Percentiles rank a stretch among this genome's conserved stretches.
Evolutionary conservation across 1,140 invertebrate genomes (phyloP).

Genomic region (Pentalonia nigronervosa): DNA sequence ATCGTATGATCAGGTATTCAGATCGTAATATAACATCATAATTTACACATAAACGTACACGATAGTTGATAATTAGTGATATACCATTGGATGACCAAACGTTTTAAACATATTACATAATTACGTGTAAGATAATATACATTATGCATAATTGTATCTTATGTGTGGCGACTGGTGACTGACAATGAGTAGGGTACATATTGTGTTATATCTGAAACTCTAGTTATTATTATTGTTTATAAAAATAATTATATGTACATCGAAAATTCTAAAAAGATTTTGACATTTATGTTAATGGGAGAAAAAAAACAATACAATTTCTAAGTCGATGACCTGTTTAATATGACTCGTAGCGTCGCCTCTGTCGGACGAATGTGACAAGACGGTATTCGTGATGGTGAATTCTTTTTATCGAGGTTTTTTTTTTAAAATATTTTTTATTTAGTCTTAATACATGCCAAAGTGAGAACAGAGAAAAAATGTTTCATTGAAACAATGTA

Average conservation of each 20-base stretch:
- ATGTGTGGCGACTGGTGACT: too few species aligned
- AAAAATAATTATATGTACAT: not conserved
- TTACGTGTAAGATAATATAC: not conserved
- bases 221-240: not conserved
- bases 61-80: not conserved
- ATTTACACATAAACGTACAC: not conserved
- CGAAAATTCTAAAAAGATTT: constrained; percentile 17
- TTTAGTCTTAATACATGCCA: too few species aligned
- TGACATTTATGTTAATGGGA: not conserved
- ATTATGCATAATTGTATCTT: too few species aligned
- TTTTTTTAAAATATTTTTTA: constrained; percentile 3
- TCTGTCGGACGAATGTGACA: constrained; percentile 3
- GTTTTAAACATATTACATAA: not conserved
- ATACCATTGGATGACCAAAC: not conserved
- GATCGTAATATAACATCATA: not conserved
- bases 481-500: constrained; percentile 26
- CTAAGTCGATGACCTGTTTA: constrained; percentile 51
- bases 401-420: constrained; percentile 29
- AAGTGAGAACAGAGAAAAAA: not conserved
- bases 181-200: not conserved
- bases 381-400: not conserved
- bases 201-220: not conserved
- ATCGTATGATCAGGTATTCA: not conserved
- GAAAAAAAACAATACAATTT: constrained; percentile 32
- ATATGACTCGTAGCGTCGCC: constrained; percentile 27